These are phyloP conservation scores for Stictonetta naevosa DNA, from an alignment of 2,113 vertebrate genomes.

Conservation along the genomic window DNA sequence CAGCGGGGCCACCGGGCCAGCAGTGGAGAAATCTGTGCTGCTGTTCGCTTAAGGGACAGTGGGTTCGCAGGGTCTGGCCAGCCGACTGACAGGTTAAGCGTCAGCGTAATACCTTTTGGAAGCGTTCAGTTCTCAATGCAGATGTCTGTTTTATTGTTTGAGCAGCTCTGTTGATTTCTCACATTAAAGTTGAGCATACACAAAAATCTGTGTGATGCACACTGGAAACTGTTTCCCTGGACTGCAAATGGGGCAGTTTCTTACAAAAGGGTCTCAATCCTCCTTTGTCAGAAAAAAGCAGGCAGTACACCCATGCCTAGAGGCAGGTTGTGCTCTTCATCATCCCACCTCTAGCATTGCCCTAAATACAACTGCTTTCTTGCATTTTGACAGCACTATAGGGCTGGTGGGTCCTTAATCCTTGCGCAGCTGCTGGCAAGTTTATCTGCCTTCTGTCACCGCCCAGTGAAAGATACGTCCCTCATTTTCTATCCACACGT, in stretches of 20 bases:
- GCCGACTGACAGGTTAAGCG: background rate
- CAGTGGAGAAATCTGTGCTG: background rate
- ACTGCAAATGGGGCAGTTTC: background rate
- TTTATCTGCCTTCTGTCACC: background rate
- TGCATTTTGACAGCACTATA: fast-evolving
- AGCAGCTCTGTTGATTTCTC: background rate
- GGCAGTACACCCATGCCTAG: background rate
- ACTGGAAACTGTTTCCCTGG: background rate
- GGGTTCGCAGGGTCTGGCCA: fast-evolving
- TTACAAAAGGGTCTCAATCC: background rate
- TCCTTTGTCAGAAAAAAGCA: background rate
- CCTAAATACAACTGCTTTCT: background rate
- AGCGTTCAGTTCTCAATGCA: background rate
- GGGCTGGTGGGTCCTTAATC: background rate
- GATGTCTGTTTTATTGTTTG: background rate
- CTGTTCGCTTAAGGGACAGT: background rate
- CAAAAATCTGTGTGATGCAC: background rate
- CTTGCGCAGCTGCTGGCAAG: too few species aligned
- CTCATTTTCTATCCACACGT: background rate
- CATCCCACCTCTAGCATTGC: background rate
- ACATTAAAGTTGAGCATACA: background rate
- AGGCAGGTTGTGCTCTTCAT: background rate
- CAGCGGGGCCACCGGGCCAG: background rate
- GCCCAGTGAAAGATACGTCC: background rate
- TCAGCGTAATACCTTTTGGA: background rate